Evolutionary conservation across 2,113 vertebrate species (phyloP).

Genomic region (Xenopus laevis): DNA sequence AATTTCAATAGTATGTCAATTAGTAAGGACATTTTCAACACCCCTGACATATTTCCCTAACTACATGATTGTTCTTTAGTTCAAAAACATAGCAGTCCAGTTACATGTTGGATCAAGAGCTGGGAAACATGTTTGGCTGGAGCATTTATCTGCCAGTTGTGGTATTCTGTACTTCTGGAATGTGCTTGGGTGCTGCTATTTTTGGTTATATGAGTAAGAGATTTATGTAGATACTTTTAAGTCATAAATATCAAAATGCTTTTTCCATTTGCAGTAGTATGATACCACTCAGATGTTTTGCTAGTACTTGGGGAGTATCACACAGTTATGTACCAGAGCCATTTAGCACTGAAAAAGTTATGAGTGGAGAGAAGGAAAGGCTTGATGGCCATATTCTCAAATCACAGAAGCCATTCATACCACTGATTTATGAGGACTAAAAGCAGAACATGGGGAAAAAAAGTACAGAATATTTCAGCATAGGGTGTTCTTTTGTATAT

Average conservation of each 20-base stretch:
- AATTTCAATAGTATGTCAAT: no score
- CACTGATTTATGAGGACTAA: conserved; percentile 29
- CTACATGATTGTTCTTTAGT: no score
- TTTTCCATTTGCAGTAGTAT: neutral
- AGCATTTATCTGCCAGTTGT: no score
- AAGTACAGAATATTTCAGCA: neutral
- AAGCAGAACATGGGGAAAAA: conserved; percentile 10
- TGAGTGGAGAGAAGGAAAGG: neutral
- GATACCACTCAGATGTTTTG: neutral
- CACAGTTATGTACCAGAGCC: neutral
- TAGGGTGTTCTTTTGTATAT: conserved; percentile 13
- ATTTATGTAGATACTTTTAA: no score
- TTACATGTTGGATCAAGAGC: no score
- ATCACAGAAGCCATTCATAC: conserved; percentile 2
- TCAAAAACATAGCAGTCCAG: no score
- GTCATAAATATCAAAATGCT: neutral
- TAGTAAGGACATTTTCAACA: no score
- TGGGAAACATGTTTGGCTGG: no score
- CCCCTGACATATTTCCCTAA: no score
- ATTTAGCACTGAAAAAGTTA: neutral
- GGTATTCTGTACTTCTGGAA: no score
- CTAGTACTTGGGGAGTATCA: neutral
- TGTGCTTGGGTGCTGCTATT: no score
- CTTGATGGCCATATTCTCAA: neutral
- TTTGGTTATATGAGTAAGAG: no score